These are phyloP conservation scores for Podarcis cretensis DNA, from an alignment of 2,113 vertebrate species.

Conservation along the genomic window DNA sequence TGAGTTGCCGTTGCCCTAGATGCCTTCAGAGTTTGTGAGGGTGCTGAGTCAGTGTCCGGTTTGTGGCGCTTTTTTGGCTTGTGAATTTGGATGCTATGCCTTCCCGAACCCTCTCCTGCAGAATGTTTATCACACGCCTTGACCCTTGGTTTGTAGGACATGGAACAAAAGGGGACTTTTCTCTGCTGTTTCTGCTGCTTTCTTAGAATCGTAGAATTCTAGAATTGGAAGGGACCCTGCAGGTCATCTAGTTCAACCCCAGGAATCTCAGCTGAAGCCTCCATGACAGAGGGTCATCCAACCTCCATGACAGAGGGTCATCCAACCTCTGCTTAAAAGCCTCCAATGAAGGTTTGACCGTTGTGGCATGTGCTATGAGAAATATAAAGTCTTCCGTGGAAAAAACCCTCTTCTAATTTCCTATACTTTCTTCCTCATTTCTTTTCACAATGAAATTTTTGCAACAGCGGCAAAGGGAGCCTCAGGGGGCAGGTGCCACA, in stretches of 20 bases:
- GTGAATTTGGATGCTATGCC: conserved; percentile 31
- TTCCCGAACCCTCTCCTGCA: conserved; percentile 40
- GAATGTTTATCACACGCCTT: conserved; percentile 40
- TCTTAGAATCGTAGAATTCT: background rate
- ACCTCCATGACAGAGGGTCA: too few relatives aligned
- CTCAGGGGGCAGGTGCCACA: too few relatives aligned
- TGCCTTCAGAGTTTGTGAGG: background rate
- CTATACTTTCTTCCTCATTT: background rate
- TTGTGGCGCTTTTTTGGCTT: conserved; percentile 24
- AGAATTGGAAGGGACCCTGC: too few relatives aligned
- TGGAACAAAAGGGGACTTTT: conserved; percentile 20
- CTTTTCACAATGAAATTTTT: background rate
- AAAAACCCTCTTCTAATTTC: too few relatives aligned
- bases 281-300: too few relatives aligned
- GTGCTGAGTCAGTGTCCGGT: conserved; percentile 14
- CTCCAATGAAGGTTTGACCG: background rate
- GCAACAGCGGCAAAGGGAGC: background rate
- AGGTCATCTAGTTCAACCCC: too few relatives aligned
- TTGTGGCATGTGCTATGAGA: background rate
- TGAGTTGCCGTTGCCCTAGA: background rate
- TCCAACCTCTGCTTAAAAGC: too few relatives aligned
- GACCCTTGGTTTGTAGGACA: background rate
- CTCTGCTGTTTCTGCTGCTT: background rate
- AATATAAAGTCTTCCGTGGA: background rate
- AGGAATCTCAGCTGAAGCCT: too few relatives aligned